Percentiles rank a stretch among this genome's conserved stretches.
Evolutionary conservation across 1,140 invertebrate species (phyloP).

Genomic region (Euura saliciscinereae): DNA sequence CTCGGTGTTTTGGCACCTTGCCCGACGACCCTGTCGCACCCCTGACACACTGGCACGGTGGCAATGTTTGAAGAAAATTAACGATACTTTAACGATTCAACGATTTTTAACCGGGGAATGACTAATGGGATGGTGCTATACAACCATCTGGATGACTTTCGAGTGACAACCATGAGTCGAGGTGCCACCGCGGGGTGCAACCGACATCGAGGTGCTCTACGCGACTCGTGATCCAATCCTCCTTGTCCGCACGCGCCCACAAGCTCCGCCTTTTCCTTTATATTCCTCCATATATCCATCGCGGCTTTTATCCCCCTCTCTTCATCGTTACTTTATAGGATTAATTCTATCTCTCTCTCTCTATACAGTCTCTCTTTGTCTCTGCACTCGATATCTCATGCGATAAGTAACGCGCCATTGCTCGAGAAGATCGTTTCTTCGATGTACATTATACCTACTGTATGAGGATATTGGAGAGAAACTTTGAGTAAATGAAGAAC

Average conservation of each 20-base stretch:
- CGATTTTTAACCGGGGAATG: background rate
- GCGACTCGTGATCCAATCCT: background rate
- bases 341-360: background rate
- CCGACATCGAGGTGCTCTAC: background rate
- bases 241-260: background rate
- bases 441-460: too few relatives aligned
- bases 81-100: background rate
- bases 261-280: constrained; percentile 4
- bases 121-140: background rate
- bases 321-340: background rate
- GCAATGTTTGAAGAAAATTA: background rate
- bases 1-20: background rate
- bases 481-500: too few relatives aligned
- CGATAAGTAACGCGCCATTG: too few relatives aligned
- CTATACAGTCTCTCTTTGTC: background rate
- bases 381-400: background rate
- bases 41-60: background rate
- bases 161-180: background rate
- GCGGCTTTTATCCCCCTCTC: background rate
- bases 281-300: background rate
- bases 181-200: background rate
- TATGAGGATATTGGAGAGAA: too few relatives aligned
- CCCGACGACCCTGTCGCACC: background rate
- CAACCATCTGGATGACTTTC: constrained; percentile 4
- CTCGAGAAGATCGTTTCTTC: too few relatives aligned